Conservation (phyloP, 2,797 vertebrate species). For the Neostethus bicornis region DNA sequence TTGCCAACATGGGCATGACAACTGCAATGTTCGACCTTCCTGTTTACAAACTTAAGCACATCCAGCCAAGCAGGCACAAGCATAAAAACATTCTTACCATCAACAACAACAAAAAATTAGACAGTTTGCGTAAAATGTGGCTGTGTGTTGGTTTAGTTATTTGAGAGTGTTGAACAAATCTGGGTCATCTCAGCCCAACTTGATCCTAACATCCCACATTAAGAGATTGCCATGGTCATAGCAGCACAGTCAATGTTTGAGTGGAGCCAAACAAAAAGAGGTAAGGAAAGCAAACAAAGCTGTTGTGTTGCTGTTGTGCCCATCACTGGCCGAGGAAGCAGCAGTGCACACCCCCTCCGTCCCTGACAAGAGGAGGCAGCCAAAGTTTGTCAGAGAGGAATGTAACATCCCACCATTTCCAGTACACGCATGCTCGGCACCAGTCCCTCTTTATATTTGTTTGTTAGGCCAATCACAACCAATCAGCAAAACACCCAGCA, state of each 20-base stretch:
- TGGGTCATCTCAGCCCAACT: conserved; percentile 32
- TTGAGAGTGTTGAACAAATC: conserved; percentile 28
- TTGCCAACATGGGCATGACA: conserved; percentile 35
- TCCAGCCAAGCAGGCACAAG: conserved; percentile 41
- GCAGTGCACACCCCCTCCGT: conserved; percentile 11
- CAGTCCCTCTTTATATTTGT: conserved; percentile 39
- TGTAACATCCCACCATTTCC: conserved; percentile 16
- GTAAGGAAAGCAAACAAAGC: conserved; percentile 64
- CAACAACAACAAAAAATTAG: conserved; percentile 11
- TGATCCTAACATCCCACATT: conserved; percentile 39
- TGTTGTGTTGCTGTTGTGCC: conserved; percentile 42
- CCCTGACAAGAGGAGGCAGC: conserved; percentile 12
- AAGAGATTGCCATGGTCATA: conserved; percentile 69
- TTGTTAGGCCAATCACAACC: conserved; percentile 52
- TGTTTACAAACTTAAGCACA: conserved; percentile 17
- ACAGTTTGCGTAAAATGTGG: conserved; percentile 10
- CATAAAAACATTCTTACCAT: conserved; percentile 10
- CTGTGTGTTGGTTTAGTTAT: conserved; percentile 13
- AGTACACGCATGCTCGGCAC: conserved; percentile 46
- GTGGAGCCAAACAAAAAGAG: conserved; percentile 49
- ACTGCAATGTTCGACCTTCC: conserved; percentile 55
- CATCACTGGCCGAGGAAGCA: conserved; percentile 34
- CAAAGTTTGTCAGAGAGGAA: conserved; percentile 33
- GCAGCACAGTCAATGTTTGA: conserved; percentile 49
- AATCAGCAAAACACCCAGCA: conserved; percentile 47